Base-by-base conservation (phyloP, 2,113 vertebrate species). In the Neogale vison region DNA sequence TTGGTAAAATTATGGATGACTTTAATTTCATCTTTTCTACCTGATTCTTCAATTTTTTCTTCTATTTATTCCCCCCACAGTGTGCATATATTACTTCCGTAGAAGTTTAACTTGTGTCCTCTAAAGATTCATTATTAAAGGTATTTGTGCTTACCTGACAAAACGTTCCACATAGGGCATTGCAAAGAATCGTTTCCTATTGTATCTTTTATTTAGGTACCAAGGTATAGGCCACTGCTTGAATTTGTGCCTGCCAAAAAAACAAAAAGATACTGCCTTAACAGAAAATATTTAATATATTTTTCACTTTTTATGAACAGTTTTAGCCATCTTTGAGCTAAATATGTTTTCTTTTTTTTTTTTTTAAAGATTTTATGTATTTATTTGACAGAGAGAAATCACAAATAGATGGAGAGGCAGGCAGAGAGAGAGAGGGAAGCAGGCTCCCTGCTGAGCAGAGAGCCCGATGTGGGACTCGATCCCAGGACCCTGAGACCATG, bases 221-320 rank as follows among this genome's bases (percentile, higher is more conserved):
- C 99, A 99, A 1, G 99, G 99, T 98, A 99, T 99, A 12, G 99
- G 98, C 98, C 99, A 99, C 97, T 99, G 99, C 98, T 98, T 99
- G 96, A 99, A 99, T 50, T 98, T 99, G 97, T 99, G 99, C 99
- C 99, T 99, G 95, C 92, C 90, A 76, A 89, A 80, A 94, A 97
- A 98, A 26, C n/a, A 88, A 69, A 95, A 84, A 72, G 14, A 36
- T 77, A 95, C 24, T 45, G 14, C 55, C 47, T 93, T 83, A 89
- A 17, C 0, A 88, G 50, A 80, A 94, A 88, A 93, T 67, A 94
- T 45, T 76, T 6, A 42, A 52, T 65, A 79, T 18, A 74, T 47
- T 52, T 91, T 97, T 91, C 55, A 89, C 18, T 95, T 69, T 29
- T 91, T 55, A n/a, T 7, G 63, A 31, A 79, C 4, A 45, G 57